Conservation (phyloP, 2,888 invertebrate genomes). For the Limulus polyphemus region DNA sequence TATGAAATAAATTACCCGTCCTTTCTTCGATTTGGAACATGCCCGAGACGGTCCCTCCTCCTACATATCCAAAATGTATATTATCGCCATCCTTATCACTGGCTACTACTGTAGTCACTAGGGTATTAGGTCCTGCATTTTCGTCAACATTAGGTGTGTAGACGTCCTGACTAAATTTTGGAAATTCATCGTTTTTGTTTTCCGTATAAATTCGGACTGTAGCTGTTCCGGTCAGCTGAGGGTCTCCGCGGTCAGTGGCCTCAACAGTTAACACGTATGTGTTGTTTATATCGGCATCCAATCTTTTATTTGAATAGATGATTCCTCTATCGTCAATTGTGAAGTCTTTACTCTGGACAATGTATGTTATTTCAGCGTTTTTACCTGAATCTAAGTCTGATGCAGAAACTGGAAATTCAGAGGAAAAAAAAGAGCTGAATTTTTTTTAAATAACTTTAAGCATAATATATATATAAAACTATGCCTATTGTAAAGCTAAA, state of each 20-base stretch:
- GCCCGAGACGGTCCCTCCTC: constrained; percentile 69
- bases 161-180: constrained; percentile 90
- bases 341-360: constrained; percentile 85
- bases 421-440: not conserved
- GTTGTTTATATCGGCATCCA: constrained; percentile 91
- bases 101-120: constrained; percentile 91
- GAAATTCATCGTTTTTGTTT: constrained; percentile 95
- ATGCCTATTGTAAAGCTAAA: not conserved
- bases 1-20: constrained; percentile 44
- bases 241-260: constrained; percentile 88
- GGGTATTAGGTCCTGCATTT: constrained; percentile 84
- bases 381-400: constrained; percentile 88
- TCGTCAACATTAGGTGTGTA: constrained; percentile 93
- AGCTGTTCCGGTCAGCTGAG: constrained; percentile 79
- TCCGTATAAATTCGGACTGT: constrained; percentile 90
- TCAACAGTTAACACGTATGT: constrained; percentile 89
- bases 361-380: constrained; percentile 86
- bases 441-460: not conserved
- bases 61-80: constrained; percentile 74
- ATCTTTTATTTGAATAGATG: constrained; percentile 78
- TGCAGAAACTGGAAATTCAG: constrained; percentile 53
- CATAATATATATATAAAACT: constrained; percentile 1
- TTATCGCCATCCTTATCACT: constrained; percentile 96
- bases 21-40: constrained; percentile 92
- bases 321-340: constrained; percentile 84